Evolutionary conservation across 2,888 invertebrate species (phyloP), one percentile per base, ranked within the genome.

Genomic region (Crematogaster levior): DNA sequence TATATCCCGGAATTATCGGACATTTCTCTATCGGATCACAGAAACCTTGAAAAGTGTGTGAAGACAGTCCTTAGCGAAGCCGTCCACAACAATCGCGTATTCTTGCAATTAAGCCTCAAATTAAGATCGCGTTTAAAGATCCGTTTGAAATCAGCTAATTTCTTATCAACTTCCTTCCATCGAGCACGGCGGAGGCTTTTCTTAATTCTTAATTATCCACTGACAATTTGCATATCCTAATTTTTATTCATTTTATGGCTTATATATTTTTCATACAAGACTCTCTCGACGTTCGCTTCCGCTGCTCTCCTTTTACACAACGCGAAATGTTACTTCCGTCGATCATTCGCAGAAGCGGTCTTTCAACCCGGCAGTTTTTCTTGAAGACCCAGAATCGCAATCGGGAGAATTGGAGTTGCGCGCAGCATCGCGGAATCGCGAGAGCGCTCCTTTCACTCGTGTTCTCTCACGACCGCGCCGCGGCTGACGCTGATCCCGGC

Each of bases 381-480:
- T 77, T 75, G 73, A 80, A 68, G 82, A 85, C 81, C 81, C 85
- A 83, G 83, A 84, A 85, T 83, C 56, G 82, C 66, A 48, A 61
- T 72, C 81, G 84, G 77, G 65, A 24, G 61, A 80, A 40, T 79
- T 48, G n/a, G 63, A 48, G 37, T 46, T 24, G 46, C 18, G 34
- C 12, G 81, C 75, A 82, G 85, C 82, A 75, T 73, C 81, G 68
- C 60, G 63, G 84, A 89, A 85, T 85, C 81, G 21, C 72, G 73
- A 85, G 82, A 75, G 77, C 85, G 85, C 87, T 87, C 91, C 91
- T 91, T 91, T 91, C 91, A 92, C 91, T 87, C 74, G 84, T 88
- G 82, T 87, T 91, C 89, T 91, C 91, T 87, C 91, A 90, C 90
- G 91, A 87, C 83, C 37, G 37, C 48, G 86, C 89, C 89, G 91